Evolutionary conservation across 2,797 vertebrate genomes (phyloP), one percentile per base, ranked within the genome.

Genomic region (Scolopax rusticola): DNA sequence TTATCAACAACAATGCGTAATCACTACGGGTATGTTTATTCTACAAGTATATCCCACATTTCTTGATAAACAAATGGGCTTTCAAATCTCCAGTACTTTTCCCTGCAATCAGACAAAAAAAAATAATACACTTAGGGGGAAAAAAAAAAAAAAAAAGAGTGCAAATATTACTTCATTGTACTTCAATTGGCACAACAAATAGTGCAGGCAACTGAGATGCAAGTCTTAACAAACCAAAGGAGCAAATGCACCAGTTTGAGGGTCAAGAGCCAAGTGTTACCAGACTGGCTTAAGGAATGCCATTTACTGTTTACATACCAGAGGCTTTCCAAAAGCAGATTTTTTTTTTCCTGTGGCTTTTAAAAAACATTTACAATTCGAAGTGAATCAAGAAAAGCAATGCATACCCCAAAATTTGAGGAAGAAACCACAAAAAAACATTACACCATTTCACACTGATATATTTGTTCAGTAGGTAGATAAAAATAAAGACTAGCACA

Each of bases 401-500:
- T 51, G 88, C 41, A 24, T 67, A 81, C 47, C 54, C 59, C 27
- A 51, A 84, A 67, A 84, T 77, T 77, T 40, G 48, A 86, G 68
- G 74, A 92, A 80, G 51, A 82, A 59, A 80, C 95, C 88, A 91
- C 47, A 94, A 93, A 82, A 56, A 81, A 89, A 47, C 73, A 75
- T 56, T 61, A 61, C n/a, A 64, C 85, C 59, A 78, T 85, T 95
- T 95, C 82, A 73, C 67, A 73, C 27, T 33, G 53, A 69, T 95
- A 33, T 56, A 87, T 96, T 87, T 94, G 67, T 84, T 86, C 87
- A 95, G 69, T 13, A 81, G 73, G 81, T 70, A 67, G 61, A 67
- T 95, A 81, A 96, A 95, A 95, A 95, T 78, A 95, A 91, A 94
- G 79, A 91, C 91, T 23, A 84, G 63, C 82, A 36, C 30, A 43